phyloP scores from a whole-genome alignment of 2,797 vertebrate species.

The Cyprinella venusta region DNA sequence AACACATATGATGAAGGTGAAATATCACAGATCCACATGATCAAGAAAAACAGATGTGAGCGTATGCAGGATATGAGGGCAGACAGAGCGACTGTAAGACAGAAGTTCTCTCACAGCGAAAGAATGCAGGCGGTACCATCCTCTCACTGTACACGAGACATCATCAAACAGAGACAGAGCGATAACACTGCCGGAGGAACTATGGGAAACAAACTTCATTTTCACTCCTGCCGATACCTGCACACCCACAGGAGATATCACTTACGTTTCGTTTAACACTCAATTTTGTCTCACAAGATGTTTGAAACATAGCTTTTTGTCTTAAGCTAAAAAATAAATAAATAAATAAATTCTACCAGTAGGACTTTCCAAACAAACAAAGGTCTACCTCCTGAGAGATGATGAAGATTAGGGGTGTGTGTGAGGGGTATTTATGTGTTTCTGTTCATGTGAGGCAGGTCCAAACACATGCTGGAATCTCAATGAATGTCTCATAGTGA shows the following conservation, averaged over 20 bases:
- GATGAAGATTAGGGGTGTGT: neutral
- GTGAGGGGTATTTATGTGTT: neutral
- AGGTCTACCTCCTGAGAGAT: neutral
- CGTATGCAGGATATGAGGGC: neutral
- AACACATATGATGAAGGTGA: neutral
- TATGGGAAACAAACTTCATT: neutral
- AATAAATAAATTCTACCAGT: no score
- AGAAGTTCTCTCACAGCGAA: constrained; percentile 58
- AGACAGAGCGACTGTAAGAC: neutral
- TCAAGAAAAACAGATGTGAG: neutral
- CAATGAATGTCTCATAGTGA: constrained; percentile 61
- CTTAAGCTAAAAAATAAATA: no score
- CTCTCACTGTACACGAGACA: constrained; percentile 50
- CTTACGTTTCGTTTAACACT: neutral
- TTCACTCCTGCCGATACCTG: neutral
- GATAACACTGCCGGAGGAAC: neutral
- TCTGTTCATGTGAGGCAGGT: constrained; percentile 24
- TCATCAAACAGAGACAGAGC: constrained; percentile 51
- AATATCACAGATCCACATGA: neutral
- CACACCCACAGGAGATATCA: neutral
- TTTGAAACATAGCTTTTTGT: neutral
- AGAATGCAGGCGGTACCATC: constrained; percentile 70
- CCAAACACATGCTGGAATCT: constrained; percentile 46
- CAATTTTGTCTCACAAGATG: neutral
- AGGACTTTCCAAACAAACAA: neutral